Evolutionary conservation across 1,140 invertebrate species (phyloP), one percentile per base, ranked within the genome.

Genomic region (Vanessa tameamea): DNA sequence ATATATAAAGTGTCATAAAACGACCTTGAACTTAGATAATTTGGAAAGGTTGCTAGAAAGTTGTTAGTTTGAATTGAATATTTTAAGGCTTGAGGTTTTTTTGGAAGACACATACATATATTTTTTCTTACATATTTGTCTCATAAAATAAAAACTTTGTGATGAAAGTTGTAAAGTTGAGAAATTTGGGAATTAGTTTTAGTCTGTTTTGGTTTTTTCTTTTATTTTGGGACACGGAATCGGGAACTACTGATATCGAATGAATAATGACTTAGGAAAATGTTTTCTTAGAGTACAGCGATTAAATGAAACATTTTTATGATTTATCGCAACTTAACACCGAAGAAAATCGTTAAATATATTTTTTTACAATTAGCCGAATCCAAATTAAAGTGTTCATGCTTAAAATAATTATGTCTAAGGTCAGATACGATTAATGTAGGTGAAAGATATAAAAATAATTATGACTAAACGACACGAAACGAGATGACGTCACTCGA

Each of bases 401-500:
- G 20, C 53, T 20, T 43, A 57, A 57, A 16, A 16, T 23, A 57
- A 20, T 57, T 57, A 26, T 23, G 3, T 23, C 53, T 57, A 57
- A 57, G 53, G 20, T 57, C 53, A 57, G 20, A 57, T 23, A 9
- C 9, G 37, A 43, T 43, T 43, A 43, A 43, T 43, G 37, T 23
- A 57, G 53, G 2, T 57, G 12, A 57, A 23, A 57, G 20, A 16
- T 57, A 57, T 57, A 23, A 57, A 53, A 57, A 23, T 57, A 57
- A 57, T 57, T 23, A 14, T 57, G 53, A 57, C 53, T n/a, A n/a
- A 53, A 53, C 50, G 15, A 53, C 50, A 53, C 50, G 50, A 57
- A 57, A 23, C 16, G 23, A 26, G 57, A 37, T 61, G 23, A 61
- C 57, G 57, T 61, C 57, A 61, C 14, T 61, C 57, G 15, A 61